Base-by-base conservation (phyloP, 2,888 invertebrate genomes). In the Stenurella melanura region DNA sequence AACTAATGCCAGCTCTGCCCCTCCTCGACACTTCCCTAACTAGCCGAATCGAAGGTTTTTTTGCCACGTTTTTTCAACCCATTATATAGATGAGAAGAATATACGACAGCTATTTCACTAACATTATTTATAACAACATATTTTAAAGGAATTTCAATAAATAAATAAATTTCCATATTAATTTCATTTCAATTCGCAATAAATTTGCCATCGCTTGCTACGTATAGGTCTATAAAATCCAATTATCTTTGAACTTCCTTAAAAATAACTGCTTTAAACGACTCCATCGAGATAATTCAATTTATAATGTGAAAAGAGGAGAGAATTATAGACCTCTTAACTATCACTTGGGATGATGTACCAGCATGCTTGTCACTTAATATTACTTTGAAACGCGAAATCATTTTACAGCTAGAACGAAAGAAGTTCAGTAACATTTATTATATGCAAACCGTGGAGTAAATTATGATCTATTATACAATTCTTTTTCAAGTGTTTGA, bases 131-230 rank as follows among this genome's bases (percentile, higher is more conserved):
- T 26, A 26, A 26, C 1, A 26, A 4, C 4, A 26, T 26, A 26
- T 26, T 26, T 26, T 26, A 26, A 26, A 34, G 30, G 18, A 64
- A 64, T 64, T 42, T 38, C 64, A 18, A 63, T 63, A 38, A 63
- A 63, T 38, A 64, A 11, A 64, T 18, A 19, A 19, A 64, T 64
- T 64, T 64, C 38, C 64, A 64, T 42, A 42, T 64, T n/a, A 19
- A 42, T 64, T 18, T 64, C 42, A 64, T 42, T 64, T 18, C 64
- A 42, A 5, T 38, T 64, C 38, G 38, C 6, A 17, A n/a, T 38
- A 12, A 34, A 38, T 63, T 17, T 42, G 30, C 42, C 42, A 7
- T 42, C 3, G 38, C 38, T 18, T 18, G 12, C 18, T 64, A 42
- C 12, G 42, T 42, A 42, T 42, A 42, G 11, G 42, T 42, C 12